Conservation (phyloP, 2,888 invertebrate species). For the Acholoe squamosa region DNA sequence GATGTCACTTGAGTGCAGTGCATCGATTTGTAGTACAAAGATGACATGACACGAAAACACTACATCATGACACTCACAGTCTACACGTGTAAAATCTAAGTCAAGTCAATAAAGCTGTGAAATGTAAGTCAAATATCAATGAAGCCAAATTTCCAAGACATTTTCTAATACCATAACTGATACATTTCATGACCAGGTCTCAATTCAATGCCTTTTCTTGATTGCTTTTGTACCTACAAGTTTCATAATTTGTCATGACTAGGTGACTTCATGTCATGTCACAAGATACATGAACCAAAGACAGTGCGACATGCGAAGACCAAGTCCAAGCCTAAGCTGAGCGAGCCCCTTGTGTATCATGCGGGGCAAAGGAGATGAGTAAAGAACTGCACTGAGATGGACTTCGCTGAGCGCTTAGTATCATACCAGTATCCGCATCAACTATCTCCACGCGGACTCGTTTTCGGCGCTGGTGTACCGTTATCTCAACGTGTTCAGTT, state of each 20-base stretch:
- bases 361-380: not conserved
- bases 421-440: constrained; percentile 59
- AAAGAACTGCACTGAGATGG: not conserved
- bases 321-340: not conserved
- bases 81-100: too few species aligned
- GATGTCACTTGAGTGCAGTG: not conserved
- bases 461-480: constrained; percentile 37
- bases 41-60: not conserved
- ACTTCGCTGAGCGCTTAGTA: not conserved
- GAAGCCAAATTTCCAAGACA: too few species aligned
- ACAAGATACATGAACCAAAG: not conserved
- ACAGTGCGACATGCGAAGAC: not conserved
- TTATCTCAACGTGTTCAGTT: constrained; percentile 54
- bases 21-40: not conserved
- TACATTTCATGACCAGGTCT: too few species aligned
- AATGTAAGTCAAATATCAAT: too few species aligned
- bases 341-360: not conserved
- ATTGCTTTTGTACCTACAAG: too few species aligned
- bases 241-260: too few species aligned
- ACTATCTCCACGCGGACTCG: constrained; percentile 56
- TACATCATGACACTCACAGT: not conserved
- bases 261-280: not conserved
- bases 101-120: too few species aligned
- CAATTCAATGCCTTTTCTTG: too few species aligned
- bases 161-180: too few species aligned